Evolutionary conservation across 2,113 vertebrate species (phyloP), one percentile per base, ranked within the genome.

Genomic region (Bubo blakistoni): DNA sequence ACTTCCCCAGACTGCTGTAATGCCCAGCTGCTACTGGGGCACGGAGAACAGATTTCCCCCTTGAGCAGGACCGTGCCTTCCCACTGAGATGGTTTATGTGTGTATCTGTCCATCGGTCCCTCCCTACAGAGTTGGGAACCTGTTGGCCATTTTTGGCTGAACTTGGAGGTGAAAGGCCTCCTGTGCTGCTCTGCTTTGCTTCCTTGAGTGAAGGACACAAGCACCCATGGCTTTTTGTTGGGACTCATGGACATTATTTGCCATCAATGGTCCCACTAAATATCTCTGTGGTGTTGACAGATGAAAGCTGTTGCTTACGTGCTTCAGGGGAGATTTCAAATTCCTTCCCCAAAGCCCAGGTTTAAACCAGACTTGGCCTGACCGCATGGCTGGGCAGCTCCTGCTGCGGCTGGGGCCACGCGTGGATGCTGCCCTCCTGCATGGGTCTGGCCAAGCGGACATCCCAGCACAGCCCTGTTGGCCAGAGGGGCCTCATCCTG

Each of bases 391-490:
- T 6, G 6, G 47, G 71, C 72, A 34, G 46, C 32, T 84, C 34
- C 62, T 2, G 2, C 51, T 25, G n/a, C 13, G 44, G 30, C 40
- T 46, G 21, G 2, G 29, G 10, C 47, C 26, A 16, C 6, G 0
- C 0, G 1, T 70, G 59, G 21, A 30, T 4, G 5, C 42, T 82
- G 42, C 11, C 40, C 30, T 86, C 67, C 72, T 42, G 57, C 18
- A 1, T 13, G 47, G 40, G 24, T 47, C 26, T 10, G 2, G 36
- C 58, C 3, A 4, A 65, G 61, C 42, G 22, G 42, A 34, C 20
- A n/a, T 7, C 51, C 40, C 76, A 79, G 74, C 44, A 16, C 57
- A 76, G 52, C 69, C 38, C 42, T 30, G 10, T 27, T 61, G 72
- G 49, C 24, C 49, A 2, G 0, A 14, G 71, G 18, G 36, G 20